Evolutionary conservation across 2,888 invertebrate species (phyloP).

Genomic region (Ochropacha duplaris): DNA sequence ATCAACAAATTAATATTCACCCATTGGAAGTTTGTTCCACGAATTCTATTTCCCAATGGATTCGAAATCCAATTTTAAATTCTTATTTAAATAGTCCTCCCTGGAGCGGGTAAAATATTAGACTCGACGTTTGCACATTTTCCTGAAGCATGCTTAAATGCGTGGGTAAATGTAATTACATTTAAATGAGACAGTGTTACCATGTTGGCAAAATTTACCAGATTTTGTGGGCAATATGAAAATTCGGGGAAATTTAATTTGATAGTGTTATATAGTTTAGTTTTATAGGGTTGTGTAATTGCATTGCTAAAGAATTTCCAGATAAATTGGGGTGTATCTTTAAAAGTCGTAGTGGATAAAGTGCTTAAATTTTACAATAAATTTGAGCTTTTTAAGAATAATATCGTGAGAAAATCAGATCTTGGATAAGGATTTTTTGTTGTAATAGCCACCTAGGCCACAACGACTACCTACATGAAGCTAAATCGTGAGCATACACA

Average conservation of each 20-base stretch:
- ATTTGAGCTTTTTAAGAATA: too few relatives aligned
- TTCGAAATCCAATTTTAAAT: conserved; percentile 67
- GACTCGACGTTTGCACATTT: conserved; percentile 61
- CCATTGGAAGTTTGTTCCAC: conserved; percentile 37
- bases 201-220: conserved; percentile 8
- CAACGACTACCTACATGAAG: too few relatives aligned
- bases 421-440: too few relatives aligned
- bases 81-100: conserved; percentile 61
- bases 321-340: too few relatives aligned
- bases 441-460: too few relatives aligned
- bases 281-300: too few relatives aligned
- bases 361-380: too few relatives aligned
- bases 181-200: conserved; percentile 39
- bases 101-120: conserved; percentile 46
- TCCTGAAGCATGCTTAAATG: conserved; percentile 56
- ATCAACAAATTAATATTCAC: conserved; percentile 26
- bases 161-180: conserved; percentile 71
- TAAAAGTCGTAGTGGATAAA: too few relatives aligned
- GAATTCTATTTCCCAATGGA: conserved; percentile 34
- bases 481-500: too few relatives aligned
- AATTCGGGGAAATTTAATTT: not conserved
- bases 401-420: too few relatives aligned
- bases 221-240: not conserved
- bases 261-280: too few relatives aligned
- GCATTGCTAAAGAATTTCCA: too few relatives aligned